Percentiles rank a stretch among this genome's conserved stretches.
Evolutionary conservation across 2,113 vertebrate genomes (phyloP).

Genomic region (Aramus guarauna): DNA sequence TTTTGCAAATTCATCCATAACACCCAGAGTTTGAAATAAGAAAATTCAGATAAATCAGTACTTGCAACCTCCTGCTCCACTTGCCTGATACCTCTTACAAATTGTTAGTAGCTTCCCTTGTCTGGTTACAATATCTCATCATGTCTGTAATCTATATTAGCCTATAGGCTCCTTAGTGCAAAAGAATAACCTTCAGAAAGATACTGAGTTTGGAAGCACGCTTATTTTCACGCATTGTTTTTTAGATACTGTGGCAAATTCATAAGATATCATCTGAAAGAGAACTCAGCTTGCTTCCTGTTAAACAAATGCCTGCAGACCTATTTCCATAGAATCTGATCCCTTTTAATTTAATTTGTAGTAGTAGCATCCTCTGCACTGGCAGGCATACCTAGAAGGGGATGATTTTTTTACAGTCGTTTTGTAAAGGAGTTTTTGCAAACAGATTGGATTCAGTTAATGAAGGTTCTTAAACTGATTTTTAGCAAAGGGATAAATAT

Average conservation of each 20-base stretch:
- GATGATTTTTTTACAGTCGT: not conserved
- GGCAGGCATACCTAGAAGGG: not conserved
- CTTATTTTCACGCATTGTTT: not conserved
- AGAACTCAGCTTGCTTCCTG: not conserved
- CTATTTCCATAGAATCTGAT: not conserved
- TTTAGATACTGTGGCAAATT: not conserved
- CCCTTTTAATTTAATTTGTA: not conserved
- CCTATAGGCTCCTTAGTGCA: not conserved
- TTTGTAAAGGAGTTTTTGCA: not conserved
- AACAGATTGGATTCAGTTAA: not conserved
- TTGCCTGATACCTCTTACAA: not conserved
- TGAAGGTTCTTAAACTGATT: not conserved
- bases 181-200: not conserved
- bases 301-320: not conserved
- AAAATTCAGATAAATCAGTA: not conserved
- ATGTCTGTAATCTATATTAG: not conserved
- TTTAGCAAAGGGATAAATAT: not conserved
- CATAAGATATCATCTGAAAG: not conserved
- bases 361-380: not conserved
- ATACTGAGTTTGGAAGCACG: not conserved
- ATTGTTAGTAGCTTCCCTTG: not conserved
- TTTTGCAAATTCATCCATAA: not conserved
- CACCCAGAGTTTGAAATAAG: not conserved
- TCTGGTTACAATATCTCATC: not conserved
- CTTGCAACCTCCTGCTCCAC: not conserved